Evolutionary conservation across 2,888 invertebrate genomes (phyloP).

Genomic region (Lypha dubia): DNA sequence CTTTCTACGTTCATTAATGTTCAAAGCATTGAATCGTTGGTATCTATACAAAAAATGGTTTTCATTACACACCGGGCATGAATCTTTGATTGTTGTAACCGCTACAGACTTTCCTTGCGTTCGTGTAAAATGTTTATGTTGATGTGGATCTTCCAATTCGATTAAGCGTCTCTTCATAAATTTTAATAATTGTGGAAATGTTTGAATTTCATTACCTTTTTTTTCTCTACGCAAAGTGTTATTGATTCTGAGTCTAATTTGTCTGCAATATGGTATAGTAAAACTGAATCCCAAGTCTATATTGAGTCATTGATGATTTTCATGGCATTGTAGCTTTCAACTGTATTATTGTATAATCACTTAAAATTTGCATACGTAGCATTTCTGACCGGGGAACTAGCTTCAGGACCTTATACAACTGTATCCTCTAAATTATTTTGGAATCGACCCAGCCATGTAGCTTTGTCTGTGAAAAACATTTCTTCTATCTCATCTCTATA

Average conservation of each 20-base stretch:
- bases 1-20: slow-evolving; percentile 25
- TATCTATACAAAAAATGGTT: slow-evolving; percentile 52
- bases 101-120: background rate
- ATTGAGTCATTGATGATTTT: slow-evolving; percentile 50
- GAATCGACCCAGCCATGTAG: too few species aligned
- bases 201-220: background rate
- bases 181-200: slow-evolving; percentile 48
- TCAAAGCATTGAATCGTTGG: slow-evolving; percentile 37
- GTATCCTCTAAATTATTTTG: too few species aligned
- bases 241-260: slow-evolving; percentile 57
- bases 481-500: too few species aligned
- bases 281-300: slow-evolving; percentile 48
- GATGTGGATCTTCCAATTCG: slow-evolving; percentile 51
- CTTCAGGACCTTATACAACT: too few species aligned
- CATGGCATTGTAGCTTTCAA: slow-evolving; percentile 60
- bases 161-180: slow-evolving; percentile 57
- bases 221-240: slow-evolving; percentile 39
- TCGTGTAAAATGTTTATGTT: background rate
- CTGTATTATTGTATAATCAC: slow-evolving; percentile 43
- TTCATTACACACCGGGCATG: slow-evolving; percentile 30
- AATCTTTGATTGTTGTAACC: slow-evolving; percentile 16
- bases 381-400: slow-evolving; percentile 9
- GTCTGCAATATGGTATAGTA: slow-evolving; percentile 58
- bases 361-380: slow-evolving; percentile 29
- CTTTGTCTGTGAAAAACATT: too few species aligned